phyloP scores from a whole-genome alignment of 2,113 vertebrate species.

The Menidia beryllina region DNA sequence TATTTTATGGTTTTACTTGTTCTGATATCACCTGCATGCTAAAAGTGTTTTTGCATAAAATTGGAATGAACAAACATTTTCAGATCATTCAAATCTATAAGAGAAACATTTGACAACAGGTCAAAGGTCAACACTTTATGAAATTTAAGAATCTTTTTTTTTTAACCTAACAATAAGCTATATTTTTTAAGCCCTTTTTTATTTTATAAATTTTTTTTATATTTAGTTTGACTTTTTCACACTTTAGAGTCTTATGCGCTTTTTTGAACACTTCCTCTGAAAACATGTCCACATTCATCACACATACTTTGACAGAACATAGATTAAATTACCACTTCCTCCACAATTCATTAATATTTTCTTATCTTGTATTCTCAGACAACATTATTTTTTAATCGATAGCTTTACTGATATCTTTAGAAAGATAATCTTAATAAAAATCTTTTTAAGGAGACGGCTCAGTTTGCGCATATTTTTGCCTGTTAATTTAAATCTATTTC shows the following conservation, averaged over 20 bases:
- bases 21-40: background rate
- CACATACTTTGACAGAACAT: background rate
- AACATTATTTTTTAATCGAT: background rate
- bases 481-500: no score
- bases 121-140: background rate
- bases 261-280: no score
- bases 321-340: background rate
- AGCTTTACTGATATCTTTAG: background rate
- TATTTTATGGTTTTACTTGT: background rate
- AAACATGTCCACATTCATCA: background rate
- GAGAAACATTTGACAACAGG: background rate
- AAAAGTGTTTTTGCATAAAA: background rate
- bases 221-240: no score
- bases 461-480: no score
- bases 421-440: background rate
- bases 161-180: no score
- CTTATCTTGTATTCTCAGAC: background rate
- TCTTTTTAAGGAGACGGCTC: no score
- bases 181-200: no score
- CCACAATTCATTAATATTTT: background rate
- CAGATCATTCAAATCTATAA: background rate
- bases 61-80: background rate
- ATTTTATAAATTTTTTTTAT: background rate
- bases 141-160: no score
- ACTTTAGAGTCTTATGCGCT: no score